Base-by-base conservation (phyloP, 2,113 vertebrate genomes). In the Hydrochoerus hydrochaeris region DNA sequence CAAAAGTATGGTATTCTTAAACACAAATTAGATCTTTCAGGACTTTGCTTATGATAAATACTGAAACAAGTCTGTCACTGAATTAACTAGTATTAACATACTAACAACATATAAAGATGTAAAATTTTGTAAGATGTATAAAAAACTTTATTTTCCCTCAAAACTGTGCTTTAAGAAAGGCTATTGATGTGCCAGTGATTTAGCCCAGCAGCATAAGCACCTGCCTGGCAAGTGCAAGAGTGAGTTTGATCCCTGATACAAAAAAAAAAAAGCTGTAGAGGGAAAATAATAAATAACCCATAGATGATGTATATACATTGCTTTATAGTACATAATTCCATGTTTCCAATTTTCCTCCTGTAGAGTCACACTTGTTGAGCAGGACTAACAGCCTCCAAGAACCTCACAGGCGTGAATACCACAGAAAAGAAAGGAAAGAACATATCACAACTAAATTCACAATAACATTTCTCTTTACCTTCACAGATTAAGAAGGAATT, bases 71-170 rank as follows among this genome's bases (percentile, higher is more conserved):
- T 41, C 1, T 86, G 94, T 78, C 60, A 38, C 73, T 92, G 32
- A 90, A 7, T 41, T 38, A 62, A 69, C n/a, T 67, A 32, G 5
- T 87, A 65, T 85, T 85, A 71, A 71, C n/a, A 91, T 62, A 41
- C 38, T 88, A 78, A 82, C 5, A 84, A 71, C 52, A 49, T 63
- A 30, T 77, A 58, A 13, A 78, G 28, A 1, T 82, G 57, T 65
- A 78, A 73, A 30, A n/a, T 44, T 58, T 62, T 91, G 5, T 90
- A 91, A 91, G 12, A 44, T 46, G 13, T 10, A 58, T 63, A 6
- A 88, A 95, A 88, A 73, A 20, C 63, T 85, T 78, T 73, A 32
- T 63, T 83, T 92, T 88, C 63, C 95, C 10, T 84, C 63, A 57
- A 83, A 85, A 26, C 16, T 90, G 0, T 13, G 1, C 85, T 94